A percentile compares a stretch with the other conserved stretches of the same genome.
Evolutionary conservation across 2,113 vertebrate genomes (phyloP).

Genomic region (Pollimyrus isidori): DNA sequence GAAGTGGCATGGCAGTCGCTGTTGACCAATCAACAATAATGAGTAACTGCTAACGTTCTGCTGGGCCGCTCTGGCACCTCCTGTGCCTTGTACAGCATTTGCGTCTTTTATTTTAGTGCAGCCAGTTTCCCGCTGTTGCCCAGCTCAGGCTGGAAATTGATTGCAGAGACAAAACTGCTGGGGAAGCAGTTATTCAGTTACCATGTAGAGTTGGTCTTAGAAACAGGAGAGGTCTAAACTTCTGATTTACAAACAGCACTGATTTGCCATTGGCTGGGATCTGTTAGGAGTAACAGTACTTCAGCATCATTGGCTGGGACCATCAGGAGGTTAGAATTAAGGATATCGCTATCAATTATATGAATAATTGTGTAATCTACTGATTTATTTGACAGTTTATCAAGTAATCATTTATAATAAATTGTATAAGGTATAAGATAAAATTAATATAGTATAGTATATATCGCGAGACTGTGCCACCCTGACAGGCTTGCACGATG

Average conservation of each 20-base stretch:
- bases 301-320: neutral
- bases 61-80: neutral
- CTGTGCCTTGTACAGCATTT: neutral
- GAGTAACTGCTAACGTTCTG: neutral
- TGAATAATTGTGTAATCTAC: neutral
- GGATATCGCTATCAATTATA: neutral
- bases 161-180: neutral
- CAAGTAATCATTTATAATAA: neutral
- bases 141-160: neutral
- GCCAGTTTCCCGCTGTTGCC: neutral
- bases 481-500: neutral
- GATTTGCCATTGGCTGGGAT: neutral
- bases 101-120: neutral
- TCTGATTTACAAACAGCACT: neutral
- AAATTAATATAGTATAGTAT: neutral
- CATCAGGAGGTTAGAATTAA: neutral
- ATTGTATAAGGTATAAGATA: neutral
- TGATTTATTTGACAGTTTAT: neutral
- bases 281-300: neutral
- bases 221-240: neutral
- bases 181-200: neutral
- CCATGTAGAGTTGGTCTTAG: neutral
- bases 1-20: neutral
- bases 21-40: neutral
- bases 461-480: neutral